Evolutionary conservation across 2,797 vertebrate species (phyloP), one percentile per base, ranked within the genome.

Genomic region (Schizothorax lantsangensis): DNA sequence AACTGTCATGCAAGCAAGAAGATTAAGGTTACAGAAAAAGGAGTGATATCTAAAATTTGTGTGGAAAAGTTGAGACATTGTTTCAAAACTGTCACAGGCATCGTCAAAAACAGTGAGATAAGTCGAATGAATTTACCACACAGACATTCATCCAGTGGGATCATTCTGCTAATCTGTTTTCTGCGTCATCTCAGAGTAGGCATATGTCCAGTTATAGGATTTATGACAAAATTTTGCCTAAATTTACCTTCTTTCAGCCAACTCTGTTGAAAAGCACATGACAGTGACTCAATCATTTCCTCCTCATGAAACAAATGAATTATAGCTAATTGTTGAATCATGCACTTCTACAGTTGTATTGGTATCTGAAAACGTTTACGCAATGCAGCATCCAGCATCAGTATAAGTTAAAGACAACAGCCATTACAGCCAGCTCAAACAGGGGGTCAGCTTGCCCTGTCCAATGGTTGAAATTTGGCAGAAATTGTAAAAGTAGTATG

Each of bases 1-100:
- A 83, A 86, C 47, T 81, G 57, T 75, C 59, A 54, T 45, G 71
- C 64, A 82, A 62, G 54, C 47, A 54, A 47, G n/a, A 73, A 81
- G 59, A 83, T 82, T 78, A 78, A 17, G 43, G 54, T 52, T 49
- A 36, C 12, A 33, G 8, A 62, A 62, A 14, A 47, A 86, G 0
- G 9, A 82, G 21, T 47, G n/a, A 83, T 47, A 57, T 82, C 36
- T 30, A 71, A 43, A 54, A 87, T 82, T 57, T 45, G 36, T 77
- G 64, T 19, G 23, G 36, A 69, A 68, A 57, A 72, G 40, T 74
- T 74, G 21, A 74, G 23, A 52, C 17, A 81, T 38, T 62, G 66
- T 71, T 80, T 72, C 8, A 72, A 8, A 36, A 26, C 49, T 33
- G 38, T 36, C 40, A 73, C 17, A n/a, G 57, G 12, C 68, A 45